Evolutionary conservation across 2,113 vertebrate species (phyloP).

Genomic region (Falcunculus frontatus): DNA sequence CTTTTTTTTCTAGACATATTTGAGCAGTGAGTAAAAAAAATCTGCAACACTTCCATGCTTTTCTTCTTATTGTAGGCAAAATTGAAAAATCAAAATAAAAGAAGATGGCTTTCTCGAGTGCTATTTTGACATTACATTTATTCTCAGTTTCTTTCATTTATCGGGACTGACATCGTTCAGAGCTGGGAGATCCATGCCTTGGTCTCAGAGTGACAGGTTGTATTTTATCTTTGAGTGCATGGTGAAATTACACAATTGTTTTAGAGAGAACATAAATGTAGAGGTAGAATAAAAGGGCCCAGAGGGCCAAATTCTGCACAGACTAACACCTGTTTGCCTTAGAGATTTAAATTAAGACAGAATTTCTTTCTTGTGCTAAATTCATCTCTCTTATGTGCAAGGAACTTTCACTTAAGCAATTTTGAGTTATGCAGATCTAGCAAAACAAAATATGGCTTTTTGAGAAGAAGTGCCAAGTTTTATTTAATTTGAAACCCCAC

Average conservation of each 20-base stretch:
- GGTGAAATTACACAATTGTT: neutral
- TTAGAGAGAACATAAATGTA: neutral
- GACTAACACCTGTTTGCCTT: slow-evolving; percentile 39
- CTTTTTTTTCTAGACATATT: neutral
- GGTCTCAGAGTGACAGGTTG: neutral
- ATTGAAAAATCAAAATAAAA: neutral
- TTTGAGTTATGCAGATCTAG: slow-evolving; percentile 44
- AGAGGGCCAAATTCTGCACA: neutral
- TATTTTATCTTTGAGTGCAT: neutral
- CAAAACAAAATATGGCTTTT: slow-evolving; percentile 59
- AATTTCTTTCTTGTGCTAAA: slow-evolving; percentile 44
- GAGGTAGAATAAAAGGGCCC: neutral
- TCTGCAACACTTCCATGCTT: neutral
- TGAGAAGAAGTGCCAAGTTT: slow-evolving; percentile 34
- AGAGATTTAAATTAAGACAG: slow-evolving; percentile 37
- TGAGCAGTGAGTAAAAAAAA: neutral
- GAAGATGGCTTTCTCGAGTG: neutral
- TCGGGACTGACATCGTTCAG: neutral
- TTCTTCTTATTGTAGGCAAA: neutral
- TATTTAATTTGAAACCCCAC: slow-evolving; percentile 41
- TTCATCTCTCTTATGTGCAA: slow-evolving; percentile 29
- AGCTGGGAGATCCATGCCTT: neutral
- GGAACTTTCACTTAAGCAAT: slow-evolving; percentile 39
- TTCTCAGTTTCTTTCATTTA: neutral
- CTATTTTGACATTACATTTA: neutral